Evolutionary conservation across 2,888 invertebrate species (phyloP).

Genomic region (Ceriagrion tenellum): DNA sequence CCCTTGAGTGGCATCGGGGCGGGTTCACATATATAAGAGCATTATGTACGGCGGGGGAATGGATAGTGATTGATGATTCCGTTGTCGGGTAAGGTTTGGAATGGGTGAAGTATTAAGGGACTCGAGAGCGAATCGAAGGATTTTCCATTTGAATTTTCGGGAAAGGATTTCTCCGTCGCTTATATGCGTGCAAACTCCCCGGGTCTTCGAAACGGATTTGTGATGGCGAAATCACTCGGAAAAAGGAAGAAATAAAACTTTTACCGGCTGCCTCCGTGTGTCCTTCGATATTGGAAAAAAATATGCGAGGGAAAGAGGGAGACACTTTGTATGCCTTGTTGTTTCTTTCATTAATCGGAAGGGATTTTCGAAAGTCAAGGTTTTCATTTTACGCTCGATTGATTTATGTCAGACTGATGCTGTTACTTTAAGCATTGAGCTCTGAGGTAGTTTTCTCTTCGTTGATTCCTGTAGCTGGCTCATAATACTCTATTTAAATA

Average conservation of each 20-base stretch:
- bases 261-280: background rate
- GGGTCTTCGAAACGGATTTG: background rate
- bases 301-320: background rate
- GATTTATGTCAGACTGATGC: background rate
- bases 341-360: background rate
- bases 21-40: background rate
- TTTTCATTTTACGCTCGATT: background rate
- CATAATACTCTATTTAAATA: too few species aligned
- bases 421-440: background rate
- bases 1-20: background rate
- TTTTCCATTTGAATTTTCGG: background rate
- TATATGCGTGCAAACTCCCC: background rate
- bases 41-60: background rate
- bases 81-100: background rate
- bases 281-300: background rate
- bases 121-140: background rate
- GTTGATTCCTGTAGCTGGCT: too few species aligned
- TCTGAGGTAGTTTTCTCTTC: background rate
- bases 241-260: background rate
- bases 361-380: background rate
- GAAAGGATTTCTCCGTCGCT: background rate
- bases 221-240: background rate
- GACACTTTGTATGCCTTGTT: background rate
- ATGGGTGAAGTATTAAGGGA: background rate
- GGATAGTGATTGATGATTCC: constrained; percentile 17